Base-by-base conservation (phyloP, 2,797 vertebrate genomes). In the Crocodylus rhombifer region DNA sequence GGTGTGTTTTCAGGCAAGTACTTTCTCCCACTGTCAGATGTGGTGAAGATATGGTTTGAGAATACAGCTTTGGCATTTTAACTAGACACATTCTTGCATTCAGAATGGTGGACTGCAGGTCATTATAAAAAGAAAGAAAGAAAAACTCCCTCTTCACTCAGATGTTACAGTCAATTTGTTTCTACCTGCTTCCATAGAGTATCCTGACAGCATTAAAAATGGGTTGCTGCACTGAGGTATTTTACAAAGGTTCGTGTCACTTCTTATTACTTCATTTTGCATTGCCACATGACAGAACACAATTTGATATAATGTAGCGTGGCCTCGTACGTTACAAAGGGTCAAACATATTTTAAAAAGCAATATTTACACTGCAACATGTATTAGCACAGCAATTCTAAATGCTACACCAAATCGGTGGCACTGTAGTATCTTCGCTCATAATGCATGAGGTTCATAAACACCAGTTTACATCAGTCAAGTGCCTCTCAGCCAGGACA, bases 231-330 rank as follows among this genome's bases (percentile, higher is more conserved):
- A 86, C 84, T 83, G 88, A 96, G 94, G 84, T 95, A 96, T 97
- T 96, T 96, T 87, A 94, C 90, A 96, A 97, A 95, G 95, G 93
- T 95, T 96, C 87, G 11, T 86, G 96, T 94, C 96, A 95, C 80
- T 95, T 97, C 95, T 95, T 82, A 87, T 96, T 97, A 97, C 88
- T 91, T 91, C 87, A 89, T 83, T 84, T 91, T 65, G 2, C 4
- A 57, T 83, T 89, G 73, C 71, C 93, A 81, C 80, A 51, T 62
- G 92, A 95, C 91, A 96, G 82, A 93, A 85, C 80, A 80, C 20
- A 14, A 81, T 75, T 90, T 95, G 82, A 91, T 97, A 94, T 62
- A 88, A 88, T 51, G 76, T n/a, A 73, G 30, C 17, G 77, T 88
- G 88, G 92, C 86, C 95, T 95, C 73, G 90, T 82, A 13, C 58